Percentiles rank a stretch among this genome's conserved stretches.
phyloP scores from a whole-genome alignment of 2,113 vertebrate species.

The Colossoma macropomum region DNA sequence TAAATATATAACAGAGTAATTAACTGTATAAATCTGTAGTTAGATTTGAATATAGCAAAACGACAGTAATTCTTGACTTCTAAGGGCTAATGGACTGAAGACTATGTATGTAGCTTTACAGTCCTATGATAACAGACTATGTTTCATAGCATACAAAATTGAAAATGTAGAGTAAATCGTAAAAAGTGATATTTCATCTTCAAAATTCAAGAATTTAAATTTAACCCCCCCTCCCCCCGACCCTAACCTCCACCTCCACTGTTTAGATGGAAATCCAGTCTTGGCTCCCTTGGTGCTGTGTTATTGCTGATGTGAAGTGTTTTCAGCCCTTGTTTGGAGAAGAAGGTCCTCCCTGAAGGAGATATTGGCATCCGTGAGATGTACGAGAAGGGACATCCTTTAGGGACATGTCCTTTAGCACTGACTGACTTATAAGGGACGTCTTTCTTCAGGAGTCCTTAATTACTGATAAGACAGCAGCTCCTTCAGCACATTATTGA shows the following conservation, averaged over 20 bases:
- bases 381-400: conserved; percentile 42
- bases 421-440: neutral
- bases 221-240: too few species aligned
- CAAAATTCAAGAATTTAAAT: neutral
- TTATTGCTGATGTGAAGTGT: conserved; percentile 75
- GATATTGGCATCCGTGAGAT: conserved; percentile 51
- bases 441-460: conserved; percentile 2
- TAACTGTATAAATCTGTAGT: neutral
- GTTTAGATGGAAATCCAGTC: conserved; percentile 4
- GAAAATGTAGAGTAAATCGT: too few species aligned
- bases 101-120: neutral
- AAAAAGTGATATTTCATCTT: neutral
- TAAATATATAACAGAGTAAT: too few species aligned
- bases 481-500: neutral
- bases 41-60: neutral
- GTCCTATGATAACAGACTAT: neutral
- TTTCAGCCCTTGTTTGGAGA: conserved; percentile 60
- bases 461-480: neutral
- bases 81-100: neutral
- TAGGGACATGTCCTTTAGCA: conserved; percentile 43
- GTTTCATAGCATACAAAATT: neutral
- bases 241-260: neutral
- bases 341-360: conserved; percentile 40
- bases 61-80: neutral
- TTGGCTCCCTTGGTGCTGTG: neutral